Conservation (phyloP, 2,797 vertebrate species). For the Rhynchotus rufescens region DNA sequence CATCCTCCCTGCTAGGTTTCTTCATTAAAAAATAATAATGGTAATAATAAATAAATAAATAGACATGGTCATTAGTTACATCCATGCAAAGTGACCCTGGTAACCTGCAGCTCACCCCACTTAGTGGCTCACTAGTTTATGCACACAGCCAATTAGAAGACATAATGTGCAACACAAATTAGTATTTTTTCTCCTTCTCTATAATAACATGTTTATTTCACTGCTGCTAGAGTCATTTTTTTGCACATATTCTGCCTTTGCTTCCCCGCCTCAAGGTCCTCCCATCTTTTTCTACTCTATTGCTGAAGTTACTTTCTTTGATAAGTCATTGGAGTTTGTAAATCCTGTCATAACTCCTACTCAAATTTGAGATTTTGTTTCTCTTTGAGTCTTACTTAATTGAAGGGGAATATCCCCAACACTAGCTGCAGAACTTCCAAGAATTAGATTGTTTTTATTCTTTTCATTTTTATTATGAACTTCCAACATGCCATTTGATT, state of each 20-base stretch:
- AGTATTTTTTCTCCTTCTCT: neutral
- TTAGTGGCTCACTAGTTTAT: neutral
- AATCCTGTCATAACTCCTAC: neutral
- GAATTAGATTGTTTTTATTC: neutral
- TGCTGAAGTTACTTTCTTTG: neutral
- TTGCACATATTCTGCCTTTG: neutral
- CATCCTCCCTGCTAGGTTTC: rapidly evolving
- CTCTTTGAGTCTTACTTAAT: neutral
- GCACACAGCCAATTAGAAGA: neutral
- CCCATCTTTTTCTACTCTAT: neutral
- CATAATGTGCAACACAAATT: neutral
- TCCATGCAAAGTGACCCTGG: neutral
- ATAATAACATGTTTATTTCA: neutral
- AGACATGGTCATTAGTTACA: neutral
- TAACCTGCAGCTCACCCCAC: neutral
- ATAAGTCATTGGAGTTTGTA: too few relatives aligned
- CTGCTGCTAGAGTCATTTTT: neutral
- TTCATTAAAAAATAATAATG: neutral
- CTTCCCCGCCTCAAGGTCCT: neutral
- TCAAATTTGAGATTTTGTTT: neutral
- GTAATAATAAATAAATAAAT: too few relatives aligned
- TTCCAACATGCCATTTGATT: neutral
- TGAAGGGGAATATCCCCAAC: neutral
- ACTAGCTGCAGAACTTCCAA: neutral
- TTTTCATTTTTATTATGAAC: neutral